A percentile compares a stretch with the other conserved stretches of the same genome.
phyloP scores from a whole-genome alignment of 1,140 invertebrate species.

The Trichonephila clavata region DNA sequence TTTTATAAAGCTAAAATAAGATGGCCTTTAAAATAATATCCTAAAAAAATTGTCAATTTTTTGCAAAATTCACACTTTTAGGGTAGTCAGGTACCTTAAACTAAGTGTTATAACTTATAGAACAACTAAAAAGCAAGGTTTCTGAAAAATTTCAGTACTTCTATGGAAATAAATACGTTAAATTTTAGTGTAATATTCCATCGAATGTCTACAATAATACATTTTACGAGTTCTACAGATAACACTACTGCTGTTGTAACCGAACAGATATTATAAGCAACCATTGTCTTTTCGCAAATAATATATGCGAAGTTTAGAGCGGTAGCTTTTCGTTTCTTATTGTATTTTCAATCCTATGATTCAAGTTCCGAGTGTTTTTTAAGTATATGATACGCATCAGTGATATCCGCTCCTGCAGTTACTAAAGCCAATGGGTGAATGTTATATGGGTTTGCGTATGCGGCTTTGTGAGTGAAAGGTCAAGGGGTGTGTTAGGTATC shows the following conservation, averaged over 20 bases:
- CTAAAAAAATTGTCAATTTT: too few species aligned
- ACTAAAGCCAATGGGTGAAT: slow-evolving; percentile 17
- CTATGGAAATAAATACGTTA: not conserved
- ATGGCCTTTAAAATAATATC: too few species aligned
- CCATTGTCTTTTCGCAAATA: slow-evolving; percentile 40
- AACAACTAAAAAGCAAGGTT: not conserved
- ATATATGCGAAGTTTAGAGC: slow-evolving; percentile 39
- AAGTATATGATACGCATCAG: slow-evolving; percentile 21
- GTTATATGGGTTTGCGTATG: slow-evolving; percentile 27
- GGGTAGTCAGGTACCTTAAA: too few species aligned
- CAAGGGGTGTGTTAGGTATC: slow-evolving; percentile 27
- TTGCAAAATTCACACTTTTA: too few species aligned
- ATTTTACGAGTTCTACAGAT: not conserved
- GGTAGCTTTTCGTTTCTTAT: not conserved
- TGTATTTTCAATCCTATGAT: slow-evolving; percentile 17
- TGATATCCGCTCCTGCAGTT: slow-evolving; percentile 19
- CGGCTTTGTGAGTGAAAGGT: slow-evolving; percentile 46
- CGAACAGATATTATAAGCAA: slow-evolving; percentile 1
- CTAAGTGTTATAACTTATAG: not conserved
- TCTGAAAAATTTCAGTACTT: not conserved
- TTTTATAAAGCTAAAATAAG: too few species aligned
- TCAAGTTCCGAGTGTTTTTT: not conserved
- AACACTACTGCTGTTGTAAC: not conserved
- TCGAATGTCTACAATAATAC: not conserved
- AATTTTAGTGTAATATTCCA: not conserved